A percentile compares a stretch with the other conserved stretches of the same genome.
These are phyloP conservation scores for Salarias fasciatus DNA, from an alignment of 2,797 vertebrate species.

Conservation along the genomic window DNA sequence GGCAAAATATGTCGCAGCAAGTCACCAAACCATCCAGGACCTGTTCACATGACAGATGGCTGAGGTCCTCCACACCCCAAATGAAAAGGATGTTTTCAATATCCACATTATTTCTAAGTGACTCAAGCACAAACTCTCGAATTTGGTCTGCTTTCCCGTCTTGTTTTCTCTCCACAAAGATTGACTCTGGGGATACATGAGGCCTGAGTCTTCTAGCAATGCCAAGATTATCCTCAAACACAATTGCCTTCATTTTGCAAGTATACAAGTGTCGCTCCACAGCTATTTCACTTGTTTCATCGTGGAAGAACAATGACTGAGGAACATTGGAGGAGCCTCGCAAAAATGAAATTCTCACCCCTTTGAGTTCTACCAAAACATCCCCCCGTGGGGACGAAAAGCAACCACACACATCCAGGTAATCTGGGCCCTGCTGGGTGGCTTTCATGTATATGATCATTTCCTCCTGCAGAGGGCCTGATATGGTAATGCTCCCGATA, in stretches of 20 bases:
- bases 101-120: constrained; percentile 49
- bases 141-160: constrained; percentile 41
- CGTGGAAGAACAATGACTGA: constrained; percentile 83
- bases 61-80: constrained; percentile 83
- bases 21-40: constrained; percentile 76
- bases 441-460: constrained; percentile 88
- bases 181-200: constrained; percentile 74
- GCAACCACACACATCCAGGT: constrained; percentile 88
- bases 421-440: constrained; percentile 75
- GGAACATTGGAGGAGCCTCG: constrained; percentile 49
- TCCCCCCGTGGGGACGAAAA: constrained; percentile 83
- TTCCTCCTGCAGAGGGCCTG: constrained; percentile 80
- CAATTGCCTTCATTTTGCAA: constrained; percentile 75
- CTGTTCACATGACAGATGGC: constrained; percentile 70
- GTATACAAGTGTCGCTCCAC: constrained; percentile 23
- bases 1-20: constrained; percentile 85
- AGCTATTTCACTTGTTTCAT: constrained; percentile 68
- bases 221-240: constrained; percentile 87
- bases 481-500: constrained; percentile 82
- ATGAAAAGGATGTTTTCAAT: constrained; percentile 83
- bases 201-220: constrained; percentile 79
- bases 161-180: constrained; percentile 45
- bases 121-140: constrained; percentile 50
- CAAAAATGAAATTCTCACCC: constrained; percentile 82
- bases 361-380: constrained; percentile 84